Evolutionary conservation across 2,888 invertebrate species (phyloP), one percentile per base, ranked within the genome.

Genomic region (Frankliniella fusca): DNA sequence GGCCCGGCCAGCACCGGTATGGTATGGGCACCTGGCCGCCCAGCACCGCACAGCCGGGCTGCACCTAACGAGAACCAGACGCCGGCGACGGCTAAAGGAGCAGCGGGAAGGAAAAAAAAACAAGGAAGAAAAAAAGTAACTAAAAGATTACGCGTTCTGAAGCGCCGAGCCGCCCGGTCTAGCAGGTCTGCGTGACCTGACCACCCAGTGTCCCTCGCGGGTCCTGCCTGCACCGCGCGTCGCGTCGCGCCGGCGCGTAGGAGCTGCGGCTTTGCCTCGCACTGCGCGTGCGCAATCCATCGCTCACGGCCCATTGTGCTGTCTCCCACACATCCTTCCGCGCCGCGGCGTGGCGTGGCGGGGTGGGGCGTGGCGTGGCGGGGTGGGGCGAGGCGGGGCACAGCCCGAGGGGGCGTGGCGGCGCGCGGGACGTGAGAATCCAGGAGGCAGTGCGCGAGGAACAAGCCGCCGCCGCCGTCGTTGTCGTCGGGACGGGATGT

Each of bases 291-390:
- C 18, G 18, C 54, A 54, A 54, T 54, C 54, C 54, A 54, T 54
- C 54, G 54, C 54, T 54, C 54, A 54, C 54, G 54, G 61, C 61
- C 61, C 61, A 61, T 61, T 61, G 61, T 61, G 61, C 61, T 61
- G 61, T 61, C 61, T n/a, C 61, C 61, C 61, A 61, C 61, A n/a
- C 61, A 61, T 61, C 61, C 61, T 61, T 61, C 61, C 61, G 61
- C 61, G n/a, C 61, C 20, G 15, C 61, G 54, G 54, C 54, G 54
- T 18, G 54, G 54, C 54, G 54, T 54, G 54, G 54, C 54, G 54
- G 1, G 15, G 54, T 9, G 15, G 3, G 54, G 12, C 3, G 54
- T 9, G 15, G 54, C 54, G 54, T 54, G 3, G 54, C 54, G 3
- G 54, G 54, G 15, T 9, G 54, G 15, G 54, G 54, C 15, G 12